Evolutionary conservation across 2,797 vertebrate genomes (phyloP), one percentile per base, ranked within the genome.

Genomic region (Sebastes goodei): DNA sequence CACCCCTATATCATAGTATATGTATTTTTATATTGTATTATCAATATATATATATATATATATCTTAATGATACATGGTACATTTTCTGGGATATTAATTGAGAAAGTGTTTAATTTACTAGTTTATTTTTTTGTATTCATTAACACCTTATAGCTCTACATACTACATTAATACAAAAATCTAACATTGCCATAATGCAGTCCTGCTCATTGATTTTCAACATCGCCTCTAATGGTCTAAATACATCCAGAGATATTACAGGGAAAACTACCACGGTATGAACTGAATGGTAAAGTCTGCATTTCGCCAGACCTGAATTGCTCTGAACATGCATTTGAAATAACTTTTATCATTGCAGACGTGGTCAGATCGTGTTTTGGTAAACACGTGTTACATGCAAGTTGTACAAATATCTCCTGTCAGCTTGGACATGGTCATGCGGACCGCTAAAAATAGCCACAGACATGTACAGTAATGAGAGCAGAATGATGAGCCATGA

Each of bases 361-460:
- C 11, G 2, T 52, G 59, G 67, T 60, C 65, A 76, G 27, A 53
- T 25, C 6, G 64, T 30, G 6, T 82, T 76, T 60, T 46, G 64
- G 64, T 67, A 65, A 80, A 82, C 68, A 80, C 60, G 68, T 78
- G 89, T 78, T 70, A 76, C 66, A 79, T 66, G 69, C 6, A 32
- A 78, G 74, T 62, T 69, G 27, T 29, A 78, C 49, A 87, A 78
- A 78, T 73, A 77, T 56, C 70, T 23, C 53, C 78, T 32, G 64
- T 88, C 82, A 81, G 73, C 62, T 71, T 74, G 65, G 64, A 78
- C 64, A 73, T 76, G 78, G 79, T 60, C 78, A 81, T 68, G 78
- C 33, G 74, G 49, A 73, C 35, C 10, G 25, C 83, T 83, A 73
- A 82, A 88, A 84, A 88, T 84, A 90, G 76, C 32, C 63, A 59